Base-by-base conservation (phyloP, 1,140 invertebrate species). In the Diachasmimorpha longicaudata region DNA sequence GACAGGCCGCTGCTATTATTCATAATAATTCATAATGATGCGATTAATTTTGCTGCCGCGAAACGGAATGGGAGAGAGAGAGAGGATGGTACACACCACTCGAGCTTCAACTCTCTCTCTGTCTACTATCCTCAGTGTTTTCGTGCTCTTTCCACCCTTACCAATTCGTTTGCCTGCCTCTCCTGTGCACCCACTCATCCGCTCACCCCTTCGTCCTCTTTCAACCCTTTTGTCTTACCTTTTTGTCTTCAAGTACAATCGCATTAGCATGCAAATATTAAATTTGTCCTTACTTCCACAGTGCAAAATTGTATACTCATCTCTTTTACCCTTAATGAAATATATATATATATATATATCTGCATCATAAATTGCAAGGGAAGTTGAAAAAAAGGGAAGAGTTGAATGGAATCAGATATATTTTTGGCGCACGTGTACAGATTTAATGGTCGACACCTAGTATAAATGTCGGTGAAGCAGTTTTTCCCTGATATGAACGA, bases 241-340 rank as follows among this genome's bases (percentile, higher is more conserved):
- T 48, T 74, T 71, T 48, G 4, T 44, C 48, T 21, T 69, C 74
- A 70, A 44, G 74, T 78, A 79, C 81, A 82, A 83, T 86, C 78
- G 79, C 78, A 85, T 86, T 82, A 85, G 79, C 78, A 84, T 84
- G 79, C 77, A 85, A 85, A 86, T 85, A 85, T 85, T 85, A 83
- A 82, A 78, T 81, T 81, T 48, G 73, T 73, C 14, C 69, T 72
- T 63, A 13, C 21, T 68, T n/a, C 31, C 23, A 36, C 25, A 5
- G 25, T 23, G 58, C 21, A 75, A 75, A 70, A 58, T 42, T 70
- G n/a, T 70, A 21, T n/a, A 25, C 14, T 21, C 21, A 44, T 16
- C 31, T 48, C 37, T 39, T 13, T 36, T 0, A 68, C 44, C n/a
- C 8, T 31, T 25, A 63, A 63, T 63, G 58, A 63, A 63, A 63